These are phyloP conservation scores for Aphrophora alni DNA, from an alignment of 2,888 invertebrate genomes.

Conservation along the genomic window DNA sequence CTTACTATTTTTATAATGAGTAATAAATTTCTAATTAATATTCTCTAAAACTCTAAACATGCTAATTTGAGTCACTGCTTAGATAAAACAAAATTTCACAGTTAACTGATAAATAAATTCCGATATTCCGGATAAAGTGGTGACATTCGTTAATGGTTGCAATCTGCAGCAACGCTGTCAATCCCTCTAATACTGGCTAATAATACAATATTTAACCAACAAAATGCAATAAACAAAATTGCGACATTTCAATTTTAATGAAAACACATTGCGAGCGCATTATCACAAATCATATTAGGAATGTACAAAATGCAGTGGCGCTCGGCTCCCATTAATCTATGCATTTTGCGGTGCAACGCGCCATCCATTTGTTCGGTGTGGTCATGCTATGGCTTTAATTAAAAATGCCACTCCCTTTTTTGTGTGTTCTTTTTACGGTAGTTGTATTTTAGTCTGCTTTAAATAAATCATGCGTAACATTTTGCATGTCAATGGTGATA, in stretches of 20 bases:
- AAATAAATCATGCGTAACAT: background rate
- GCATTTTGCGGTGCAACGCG: slow-evolving; percentile 16
- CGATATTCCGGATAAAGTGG: background rate
- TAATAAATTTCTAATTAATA: no score
- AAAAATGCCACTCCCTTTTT: slow-evolving; percentile 25
- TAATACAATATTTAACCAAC: background rate
- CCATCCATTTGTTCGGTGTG: background rate
- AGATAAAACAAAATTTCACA: background rate
- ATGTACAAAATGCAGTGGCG: slow-evolving; percentile 26
- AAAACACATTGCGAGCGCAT: slow-evolving; percentile 36
- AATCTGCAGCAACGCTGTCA: background rate
- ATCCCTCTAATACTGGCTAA: background rate
- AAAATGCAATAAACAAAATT: slow-evolving; percentile 29
- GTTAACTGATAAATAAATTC: background rate
- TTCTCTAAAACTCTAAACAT: no score
- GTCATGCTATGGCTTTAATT: slow-evolving; percentile 15
- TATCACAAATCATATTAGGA: slow-evolving; percentile 37
- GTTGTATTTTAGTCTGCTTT: background rate
- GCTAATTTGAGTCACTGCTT: no score
- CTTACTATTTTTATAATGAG: no score
- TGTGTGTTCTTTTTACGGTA: background rate
- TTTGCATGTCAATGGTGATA: background rate
- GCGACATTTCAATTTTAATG: slow-evolving; percentile 33
- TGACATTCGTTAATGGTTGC: background rate
- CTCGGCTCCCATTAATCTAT: slow-evolving; percentile 25